phyloP scores from a whole-genome alignment of 37 sponge, comb jelly and placozoan genomes.

The Chondrosia reniformis region DNA sequence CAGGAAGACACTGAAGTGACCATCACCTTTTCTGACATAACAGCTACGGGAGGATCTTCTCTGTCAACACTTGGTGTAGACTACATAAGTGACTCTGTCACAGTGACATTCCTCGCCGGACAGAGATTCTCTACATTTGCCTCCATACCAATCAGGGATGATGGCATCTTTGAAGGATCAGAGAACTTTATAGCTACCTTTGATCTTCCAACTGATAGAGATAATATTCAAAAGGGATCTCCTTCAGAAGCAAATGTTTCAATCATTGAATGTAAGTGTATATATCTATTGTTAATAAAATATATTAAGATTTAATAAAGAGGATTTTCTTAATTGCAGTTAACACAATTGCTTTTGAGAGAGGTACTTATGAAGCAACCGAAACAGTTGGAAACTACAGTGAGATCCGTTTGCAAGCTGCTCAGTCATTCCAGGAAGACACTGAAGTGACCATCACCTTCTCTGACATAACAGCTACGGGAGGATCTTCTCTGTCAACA shows the following conservation, averaged over 20 bases:
- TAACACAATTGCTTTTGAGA: neutral
- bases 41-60: neutral
- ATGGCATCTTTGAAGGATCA: neutral
- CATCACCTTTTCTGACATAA: slow-evolving; percentile 1
- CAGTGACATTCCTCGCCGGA: neutral
- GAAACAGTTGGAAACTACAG: neutral
- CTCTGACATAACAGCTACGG: neutral
- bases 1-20: slow-evolving; percentile 4
- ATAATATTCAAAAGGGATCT: neutral
- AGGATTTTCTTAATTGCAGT: too few species aligned
- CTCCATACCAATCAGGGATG: neutral
- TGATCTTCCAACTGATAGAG: neutral
- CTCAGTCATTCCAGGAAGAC: neutral
- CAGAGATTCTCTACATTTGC: neutral
- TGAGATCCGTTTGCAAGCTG: neutral
- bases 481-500: neutral
- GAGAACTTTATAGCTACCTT: neutral
- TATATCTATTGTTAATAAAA: too few species aligned
- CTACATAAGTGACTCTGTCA: neutral
- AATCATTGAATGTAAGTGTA: too few species aligned
- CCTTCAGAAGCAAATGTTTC: neutral
- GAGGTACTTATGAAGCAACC: neutral
- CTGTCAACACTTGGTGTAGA: neutral
- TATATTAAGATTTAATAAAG: too few species aligned
- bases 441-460: neutral